Conservation (phyloP, 64 coral and sea anemone genomes). For the Catalaphyllia jardinei region DNA sequence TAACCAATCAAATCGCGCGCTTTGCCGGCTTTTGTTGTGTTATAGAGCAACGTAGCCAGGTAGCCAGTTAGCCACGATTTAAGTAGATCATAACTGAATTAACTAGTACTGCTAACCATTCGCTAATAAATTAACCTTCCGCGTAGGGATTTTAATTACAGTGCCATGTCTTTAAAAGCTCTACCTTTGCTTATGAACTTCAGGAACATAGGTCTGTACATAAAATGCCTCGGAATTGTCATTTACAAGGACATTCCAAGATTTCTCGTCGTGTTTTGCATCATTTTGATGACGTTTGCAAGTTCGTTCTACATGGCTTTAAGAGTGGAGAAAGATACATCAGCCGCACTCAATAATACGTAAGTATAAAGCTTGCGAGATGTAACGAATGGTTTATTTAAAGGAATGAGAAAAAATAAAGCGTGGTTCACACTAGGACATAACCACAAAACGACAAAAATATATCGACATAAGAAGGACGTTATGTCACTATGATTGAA, state of each 20-base stretch:
- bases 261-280: constrained; percentile 43
- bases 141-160: constrained; percentile 42
- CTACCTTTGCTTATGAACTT: not conserved
- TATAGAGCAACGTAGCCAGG: too few relatives aligned
- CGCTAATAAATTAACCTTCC: not conserved
- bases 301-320: constrained; percentile 10
- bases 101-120: too few relatives aligned
- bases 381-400: too few relatives aligned
- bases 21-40: too few relatives aligned
- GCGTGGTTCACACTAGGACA: too few relatives aligned
- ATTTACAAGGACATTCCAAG: constrained; percentile 67
- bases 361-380: not conserved
- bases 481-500: too few relatives aligned
- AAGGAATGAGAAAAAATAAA: too few relatives aligned
- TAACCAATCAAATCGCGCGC: too few relatives aligned
- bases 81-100: too few relatives aligned
- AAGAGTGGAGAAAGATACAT: not conserved
- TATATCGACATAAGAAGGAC: too few relatives aligned
- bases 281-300: constrained; percentile 31
- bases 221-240: constrained; percentile 45
- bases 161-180: not conserved
- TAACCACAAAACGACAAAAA: too few relatives aligned
- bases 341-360: not conserved
- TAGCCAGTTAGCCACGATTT: too few relatives aligned
- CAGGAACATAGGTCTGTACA: constrained; percentile 45